phyloP scores from a whole-genome alignment of 2,113 vertebrate genomes.

The Poecilia latipinna region DNA sequence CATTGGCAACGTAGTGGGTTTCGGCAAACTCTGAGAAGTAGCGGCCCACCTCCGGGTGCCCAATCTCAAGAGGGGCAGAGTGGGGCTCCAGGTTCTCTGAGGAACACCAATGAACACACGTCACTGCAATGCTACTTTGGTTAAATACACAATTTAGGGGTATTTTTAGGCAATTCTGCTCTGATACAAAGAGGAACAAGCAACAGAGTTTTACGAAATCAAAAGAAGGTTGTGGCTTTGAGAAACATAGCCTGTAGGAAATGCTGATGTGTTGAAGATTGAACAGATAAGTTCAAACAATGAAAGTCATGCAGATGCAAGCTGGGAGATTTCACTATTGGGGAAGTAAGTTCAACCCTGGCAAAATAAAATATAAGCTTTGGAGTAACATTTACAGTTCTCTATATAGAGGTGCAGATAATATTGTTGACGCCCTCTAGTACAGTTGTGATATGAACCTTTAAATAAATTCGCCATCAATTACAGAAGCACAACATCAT shows the following conservation, averaged over 20 bases:
- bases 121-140: background rate
- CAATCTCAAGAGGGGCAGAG: slow-evolving; percentile 89
- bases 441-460: too few species aligned
- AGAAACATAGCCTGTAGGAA: background rate
- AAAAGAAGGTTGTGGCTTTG: background rate
- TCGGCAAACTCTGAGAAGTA: slow-evolving; percentile 92
- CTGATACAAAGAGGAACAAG: background rate
- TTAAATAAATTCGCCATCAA: too few species aligned
- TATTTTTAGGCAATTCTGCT: background rate
- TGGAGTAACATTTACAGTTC: too few species aligned
- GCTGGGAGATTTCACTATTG: background rate
- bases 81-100: slow-evolving; percentile 95
- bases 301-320: background rate
- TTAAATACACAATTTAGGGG: background rate
- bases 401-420: too few species aligned
- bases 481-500: too few species aligned
- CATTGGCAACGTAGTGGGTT: slow-evolving; percentile 88
- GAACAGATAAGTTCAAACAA: background rate
- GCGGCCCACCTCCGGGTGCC: slow-evolving; percentile 92
- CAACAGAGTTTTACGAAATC: background rate
- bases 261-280: background rate
- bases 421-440: too few species aligned
- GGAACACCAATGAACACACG: background rate
- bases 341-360: background rate
- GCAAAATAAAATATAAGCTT: too few species aligned